Conservation (phyloP, 2,113 vertebrate genomes). For the Phylloscopus trochiloides region DNA sequence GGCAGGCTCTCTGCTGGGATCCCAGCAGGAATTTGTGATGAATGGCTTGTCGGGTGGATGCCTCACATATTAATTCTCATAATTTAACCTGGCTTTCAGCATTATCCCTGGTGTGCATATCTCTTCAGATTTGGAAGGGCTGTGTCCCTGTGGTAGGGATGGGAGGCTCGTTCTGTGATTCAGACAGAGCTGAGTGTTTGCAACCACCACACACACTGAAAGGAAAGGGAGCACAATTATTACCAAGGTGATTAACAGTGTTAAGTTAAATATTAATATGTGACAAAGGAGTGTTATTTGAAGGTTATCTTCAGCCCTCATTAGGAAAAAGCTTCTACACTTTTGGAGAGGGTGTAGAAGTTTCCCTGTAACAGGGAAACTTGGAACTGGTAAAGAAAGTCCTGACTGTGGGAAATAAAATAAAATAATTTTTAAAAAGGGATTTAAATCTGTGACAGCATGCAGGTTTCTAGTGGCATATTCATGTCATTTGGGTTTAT, state of each 20-base stretch:
- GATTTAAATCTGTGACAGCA: background rate
- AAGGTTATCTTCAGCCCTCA: background rate
- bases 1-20: background rate
- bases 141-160: accelerated
- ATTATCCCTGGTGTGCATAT: background rate
- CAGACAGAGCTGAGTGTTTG: background rate
- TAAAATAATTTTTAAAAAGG: no score
- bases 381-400: background rate
- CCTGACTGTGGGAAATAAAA: background rate
- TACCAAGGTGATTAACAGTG: background rate
- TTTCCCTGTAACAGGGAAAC: background rate
- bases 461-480: background rate
- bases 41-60: accelerated
- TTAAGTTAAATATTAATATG: background rate
- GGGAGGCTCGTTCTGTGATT: accelerated
- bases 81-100: background rate
- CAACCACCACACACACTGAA: background rate
- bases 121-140: background rate
- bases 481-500: background rate
- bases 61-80: accelerated
- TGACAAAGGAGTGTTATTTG: background rate
- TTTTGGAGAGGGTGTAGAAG: background rate
- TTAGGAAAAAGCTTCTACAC: background rate
- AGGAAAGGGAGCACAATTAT: background rate
- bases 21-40: accelerated